Conservation (phyloP, 2,888 invertebrate species). For the Orthosia cruda region DNA sequence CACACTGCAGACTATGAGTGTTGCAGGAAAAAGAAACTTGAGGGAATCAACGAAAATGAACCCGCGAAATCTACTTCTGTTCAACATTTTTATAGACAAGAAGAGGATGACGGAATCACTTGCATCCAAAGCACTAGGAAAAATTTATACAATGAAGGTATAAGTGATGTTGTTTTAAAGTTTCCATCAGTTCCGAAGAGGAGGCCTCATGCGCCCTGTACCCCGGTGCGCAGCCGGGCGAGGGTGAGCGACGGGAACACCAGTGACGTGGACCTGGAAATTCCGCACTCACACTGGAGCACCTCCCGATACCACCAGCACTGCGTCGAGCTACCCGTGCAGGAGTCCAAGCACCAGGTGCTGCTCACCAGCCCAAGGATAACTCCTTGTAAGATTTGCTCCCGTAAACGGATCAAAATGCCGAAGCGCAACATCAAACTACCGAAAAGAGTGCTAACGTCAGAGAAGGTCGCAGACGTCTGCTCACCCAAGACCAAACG, state of each 20-base stretch:
- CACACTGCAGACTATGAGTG: slow-evolving; percentile 8
- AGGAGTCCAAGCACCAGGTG: background rate
- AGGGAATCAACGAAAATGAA: slow-evolving; percentile 12
- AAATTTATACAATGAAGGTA: slow-evolving; percentile 84
- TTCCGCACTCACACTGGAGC: slow-evolving; percentile 75
- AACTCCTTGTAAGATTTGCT: slow-evolving; percentile 10
- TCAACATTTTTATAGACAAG: slow-evolving; percentile 39
- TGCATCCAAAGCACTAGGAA: slow-evolving; percentile 60
- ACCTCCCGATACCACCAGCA: slow-evolving; percentile 80
- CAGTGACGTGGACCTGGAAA: slow-evolving; percentile 48
- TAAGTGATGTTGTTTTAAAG: slow-evolving; percentile 72
- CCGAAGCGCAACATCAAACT: slow-evolving; percentile 37
- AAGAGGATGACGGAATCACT: background rate
- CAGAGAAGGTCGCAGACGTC: slow-evolving; percentile 42
- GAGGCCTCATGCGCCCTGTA: background rate
- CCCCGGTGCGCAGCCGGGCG: slow-evolving; percentile 13
- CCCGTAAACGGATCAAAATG: slow-evolving; percentile 15
- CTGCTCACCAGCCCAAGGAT: background rate
- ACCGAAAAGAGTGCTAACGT: slow-evolving; percentile 50
- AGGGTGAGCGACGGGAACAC: slow-evolving; percentile 14
- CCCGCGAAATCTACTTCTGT: slow-evolving; percentile 13
- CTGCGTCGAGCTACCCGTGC: slow-evolving; percentile 68
- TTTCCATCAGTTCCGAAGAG: slow-evolving; percentile 34
- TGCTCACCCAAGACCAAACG: background rate
- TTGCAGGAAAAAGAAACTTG: background rate